Evolutionary conservation across 2,888 invertebrate genomes (phyloP), one percentile per base, ranked within the genome.

Genomic region (Perizoma flavofasciatum): DNA sequence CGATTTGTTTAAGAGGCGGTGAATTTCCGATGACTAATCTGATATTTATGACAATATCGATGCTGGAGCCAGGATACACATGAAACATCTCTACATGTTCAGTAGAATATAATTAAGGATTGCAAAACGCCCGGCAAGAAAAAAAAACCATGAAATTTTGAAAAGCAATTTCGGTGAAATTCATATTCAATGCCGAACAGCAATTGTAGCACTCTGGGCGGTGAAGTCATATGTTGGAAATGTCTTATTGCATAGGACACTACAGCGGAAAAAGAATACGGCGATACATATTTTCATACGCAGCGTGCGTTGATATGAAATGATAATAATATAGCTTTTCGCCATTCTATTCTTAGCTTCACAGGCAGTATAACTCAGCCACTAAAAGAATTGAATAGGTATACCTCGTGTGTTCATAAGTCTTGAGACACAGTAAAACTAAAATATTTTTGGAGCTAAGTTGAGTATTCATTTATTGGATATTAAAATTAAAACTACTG

Each of bases 101-200:
- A 22, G 22, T 22, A 22, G 22, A 3, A 22, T 3, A 22, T 22
- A 1, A 22, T 22, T 22, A 22, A 2, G 22, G 22, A 22, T 22
- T 22, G 22, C 22, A 22, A 22, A 1, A 22, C 22, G 22, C 1
- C 22, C 22, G 22, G 3, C 22, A 1, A 22, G 22, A 22, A 22
- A 22, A 22, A 22, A 22, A 22, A 22, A 22, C n/a, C n/a, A 46
- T 49, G 40, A 43, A 55, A 43, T 43, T 55, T 46, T 40, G 40
- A 50, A 56, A 39, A 44, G 39, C 50, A 55, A 60, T 54, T 53
- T 32, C 48, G 34, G 37, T 50, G 46, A 61, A 49, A 55, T 46
- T 5, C 4, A 46, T 55, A 43, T 55, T 49, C 55, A 56, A 58
- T 49, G 59, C 40, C 49, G 58, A 55, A 49, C 40, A 46, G 35